These are phyloP conservation scores for Eulithis prunata DNA, from an alignment of 2,888 invertebrate species.

Conservation along the genomic window DNA sequence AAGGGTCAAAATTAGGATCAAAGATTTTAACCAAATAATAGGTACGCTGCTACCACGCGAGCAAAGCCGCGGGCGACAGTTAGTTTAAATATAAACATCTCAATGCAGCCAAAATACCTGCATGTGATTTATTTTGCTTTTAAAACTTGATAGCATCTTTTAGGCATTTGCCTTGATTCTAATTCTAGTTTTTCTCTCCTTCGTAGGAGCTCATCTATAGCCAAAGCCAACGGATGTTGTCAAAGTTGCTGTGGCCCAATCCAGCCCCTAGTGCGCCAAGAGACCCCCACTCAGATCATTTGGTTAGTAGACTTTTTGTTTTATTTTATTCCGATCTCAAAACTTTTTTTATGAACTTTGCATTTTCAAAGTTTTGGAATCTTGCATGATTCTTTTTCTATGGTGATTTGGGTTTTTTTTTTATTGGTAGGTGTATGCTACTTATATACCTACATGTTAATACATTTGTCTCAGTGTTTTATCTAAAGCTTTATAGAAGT, in stretches of 20 bases:
- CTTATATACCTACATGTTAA: too few relatives aligned
- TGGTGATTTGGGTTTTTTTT: too few relatives aligned
- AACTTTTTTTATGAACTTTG: background rate
- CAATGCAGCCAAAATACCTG: slow-evolving; percentile 16
- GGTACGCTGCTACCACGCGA: too few relatives aligned
- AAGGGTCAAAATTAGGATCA: too few relatives aligned
- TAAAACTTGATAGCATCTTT: slow-evolving; percentile 3
- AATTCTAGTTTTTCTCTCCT: slow-evolving; percentile 81
- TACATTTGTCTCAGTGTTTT: too few relatives aligned
- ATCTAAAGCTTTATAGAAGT: too few relatives aligned
- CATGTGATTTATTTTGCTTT: slow-evolving; percentile 19
- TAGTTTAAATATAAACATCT: background rate
- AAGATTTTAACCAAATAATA: too few relatives aligned
- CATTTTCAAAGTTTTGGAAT: slow-evolving; percentile 6
- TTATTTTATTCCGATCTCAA: slow-evolving; percentile 48
- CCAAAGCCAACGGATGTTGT: slow-evolving; percentile 84
- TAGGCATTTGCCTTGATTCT: slow-evolving; percentile 28
- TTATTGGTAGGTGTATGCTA: too few relatives aligned
- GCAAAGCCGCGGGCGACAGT: too few relatives aligned
- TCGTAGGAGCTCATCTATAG: slow-evolving; percentile 85
- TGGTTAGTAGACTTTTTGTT: slow-evolving; percentile 83
- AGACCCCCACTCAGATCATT: slow-evolving; percentile 83
- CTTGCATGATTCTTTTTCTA: slow-evolving; percentile 1
- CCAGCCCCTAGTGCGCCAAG: slow-evolving; percentile 81
- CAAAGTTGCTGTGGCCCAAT: slow-evolving; percentile 84